Conservation (phyloP, 2,888 invertebrate genomes). For the Amphipyra tragopoginis region DNA sequence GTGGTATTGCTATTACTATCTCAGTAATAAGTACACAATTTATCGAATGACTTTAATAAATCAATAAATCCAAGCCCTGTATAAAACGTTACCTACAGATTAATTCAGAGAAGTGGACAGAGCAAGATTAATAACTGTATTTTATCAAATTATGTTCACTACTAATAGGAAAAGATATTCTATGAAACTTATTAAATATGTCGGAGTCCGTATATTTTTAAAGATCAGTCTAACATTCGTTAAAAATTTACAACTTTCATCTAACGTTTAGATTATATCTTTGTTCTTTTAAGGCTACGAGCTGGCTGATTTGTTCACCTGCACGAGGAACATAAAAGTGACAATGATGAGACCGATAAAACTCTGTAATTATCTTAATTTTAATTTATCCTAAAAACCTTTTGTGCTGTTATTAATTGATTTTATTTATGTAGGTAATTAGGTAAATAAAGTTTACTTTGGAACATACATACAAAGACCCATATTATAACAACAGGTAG, state of each 20-base stretch:
- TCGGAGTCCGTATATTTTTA: slow-evolving; percentile 85
- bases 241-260: slow-evolving; percentile 81
- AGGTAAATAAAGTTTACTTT: slow-evolving; percentile 15
- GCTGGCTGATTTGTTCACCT: slow-evolving; percentile 52
- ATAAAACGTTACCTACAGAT: slow-evolving; percentile 77
- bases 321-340: slow-evolving; percentile 57
- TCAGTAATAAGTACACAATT: slow-evolving; percentile 63
- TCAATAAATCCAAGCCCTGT: slow-evolving; percentile 76
- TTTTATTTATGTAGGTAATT: slow-evolving; percentile 19
- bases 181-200: slow-evolving; percentile 81
- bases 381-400: slow-evolving; percentile 21
- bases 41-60: slow-evolving; percentile 61
- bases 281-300: slow-evolving; percentile 78
- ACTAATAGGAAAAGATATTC: slow-evolving; percentile 74
- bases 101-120: slow-evolving; percentile 81
- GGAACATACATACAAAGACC: slow-evolving; percentile 27
- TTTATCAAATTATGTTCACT: slow-evolving; percentile 69
- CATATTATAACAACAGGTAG: slow-evolving; percentile 34
- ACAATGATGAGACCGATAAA: slow-evolving; percentile 31
- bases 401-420: slow-evolving; percentile 45
- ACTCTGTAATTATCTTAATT: slow-evolving; percentile 34
- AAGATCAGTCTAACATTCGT: slow-evolving; percentile 90
- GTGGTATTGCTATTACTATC: slow-evolving; percentile 67
- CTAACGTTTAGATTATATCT: slow-evolving; percentile 70
- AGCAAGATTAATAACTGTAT: slow-evolving; percentile 71